Base-by-base conservation (phyloP, 2,797 vertebrate species). In the Enteromius fasciolatus region DNA sequence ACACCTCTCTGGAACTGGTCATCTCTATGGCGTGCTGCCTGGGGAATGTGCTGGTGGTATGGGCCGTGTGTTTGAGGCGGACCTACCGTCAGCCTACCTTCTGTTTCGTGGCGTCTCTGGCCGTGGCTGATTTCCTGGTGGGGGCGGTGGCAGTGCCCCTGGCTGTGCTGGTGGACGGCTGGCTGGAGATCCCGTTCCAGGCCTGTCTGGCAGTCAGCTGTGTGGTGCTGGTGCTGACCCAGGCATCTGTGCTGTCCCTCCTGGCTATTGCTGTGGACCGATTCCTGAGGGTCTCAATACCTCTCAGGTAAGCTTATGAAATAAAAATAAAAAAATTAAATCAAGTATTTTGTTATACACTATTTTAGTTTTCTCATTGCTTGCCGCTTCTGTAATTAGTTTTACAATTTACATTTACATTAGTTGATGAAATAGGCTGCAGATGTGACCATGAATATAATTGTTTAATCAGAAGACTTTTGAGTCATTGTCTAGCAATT, bases 221-320 rank as follows among this genome's bases (percentile, higher is more conserved):
- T 61, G 66, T 96, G 48, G 17, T 97, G 76, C 46, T 97, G 81
- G 76, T 95, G 54, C 90, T 97, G 87, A 96, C 93, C 0, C 92
- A 94, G 0, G 96, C 95, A 2, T 98, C 97, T 67, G 92, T 97
- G 87, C 88, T 97, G 83, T 95, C 92, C 67, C 92, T 98, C 18
- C 78, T 92, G 33, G 96, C 96, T 82, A 97, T 97, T 2, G 94
- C 97, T 0, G 84, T 97, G 68, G 97, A 98, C 89, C 91, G 97
- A 10, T 97, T 92, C 89, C 92, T 98, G 61, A 90, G 95, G 0
- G 95, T 97, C 28, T 94, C 90, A 85, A 90, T 96, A 76, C 96
- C 95, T 0, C 89, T 94, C 54, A 90, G 91, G 97, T 96, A 78
- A 28, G 33, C n/a, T n/a, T 72, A 14, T 20, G 1, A 9, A 54